Percentiles rank a stretch among this genome's conserved stretches.
Conservation (phyloP, 1,140 invertebrate species). For the Lepidurus couesii region DNA sequence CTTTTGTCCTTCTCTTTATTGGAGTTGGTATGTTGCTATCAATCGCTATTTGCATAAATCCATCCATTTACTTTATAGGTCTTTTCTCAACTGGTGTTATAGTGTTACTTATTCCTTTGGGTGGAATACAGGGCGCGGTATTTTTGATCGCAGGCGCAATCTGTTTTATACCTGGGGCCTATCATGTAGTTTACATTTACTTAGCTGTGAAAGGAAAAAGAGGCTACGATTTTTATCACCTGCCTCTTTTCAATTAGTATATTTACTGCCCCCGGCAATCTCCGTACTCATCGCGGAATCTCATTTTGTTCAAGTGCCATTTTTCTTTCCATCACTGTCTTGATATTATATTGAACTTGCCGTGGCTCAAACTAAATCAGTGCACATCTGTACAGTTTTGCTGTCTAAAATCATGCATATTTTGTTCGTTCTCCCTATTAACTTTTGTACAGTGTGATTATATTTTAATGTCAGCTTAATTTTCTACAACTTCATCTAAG, state of each 20-base stretch:
- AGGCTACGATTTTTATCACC: slow-evolving; percentile 75
- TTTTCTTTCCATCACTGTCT: background rate
- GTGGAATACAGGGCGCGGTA: slow-evolving; percentile 67
- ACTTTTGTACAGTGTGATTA: slow-evolving; percentile 7
- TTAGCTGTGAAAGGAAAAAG: slow-evolving; percentile 69
- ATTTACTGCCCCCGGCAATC: background rate
- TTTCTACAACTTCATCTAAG: slow-evolving; percentile 5
- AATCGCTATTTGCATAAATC: slow-evolving; percentile 20
- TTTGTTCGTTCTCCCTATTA: background rate
- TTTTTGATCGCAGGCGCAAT: slow-evolving; percentile 74
- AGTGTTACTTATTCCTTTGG: slow-evolving; percentile 56
- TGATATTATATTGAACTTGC: slow-evolving; percentile 11
- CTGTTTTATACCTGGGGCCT: slow-evolving; percentile 72
- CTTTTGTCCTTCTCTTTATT: slow-evolving; percentile 64
- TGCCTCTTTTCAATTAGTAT: slow-evolving; percentile 62
- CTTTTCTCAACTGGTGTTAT: slow-evolving; percentile 65
- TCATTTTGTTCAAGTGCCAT: slow-evolving; percentile 3
- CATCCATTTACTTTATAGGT: slow-evolving; percentile 41
- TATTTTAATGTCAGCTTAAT: background rate
- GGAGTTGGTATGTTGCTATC: slow-evolving; percentile 56
- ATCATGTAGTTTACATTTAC: slow-evolving; percentile 77
- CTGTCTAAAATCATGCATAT: background rate
- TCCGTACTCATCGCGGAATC: background rate
- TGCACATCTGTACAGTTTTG: background rate
- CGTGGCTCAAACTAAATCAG: slow-evolving; percentile 18